Conservation (phyloP, 53 echinoderm and acorn worm species). For the Patiria pectinifera region DNA sequence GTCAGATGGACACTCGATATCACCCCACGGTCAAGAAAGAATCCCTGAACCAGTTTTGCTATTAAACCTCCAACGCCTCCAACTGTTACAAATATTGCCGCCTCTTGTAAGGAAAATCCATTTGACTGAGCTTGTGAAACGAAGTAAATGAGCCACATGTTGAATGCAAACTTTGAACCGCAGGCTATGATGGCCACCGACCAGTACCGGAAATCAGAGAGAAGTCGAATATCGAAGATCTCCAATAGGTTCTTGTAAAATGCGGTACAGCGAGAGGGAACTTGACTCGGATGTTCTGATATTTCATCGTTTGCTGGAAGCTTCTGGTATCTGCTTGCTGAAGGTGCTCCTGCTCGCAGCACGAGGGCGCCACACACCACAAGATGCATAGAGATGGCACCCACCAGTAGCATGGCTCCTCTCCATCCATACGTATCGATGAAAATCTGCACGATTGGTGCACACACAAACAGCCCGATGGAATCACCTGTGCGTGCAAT, state of each 20-base stretch:
- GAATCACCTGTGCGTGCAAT: constrained; percentile 4
- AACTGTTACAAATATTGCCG: constrained; percentile 21
- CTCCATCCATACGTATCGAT: constrained; percentile 30
- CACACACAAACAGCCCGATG: constrained; percentile 8
- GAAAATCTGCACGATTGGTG: constrained; percentile 14
- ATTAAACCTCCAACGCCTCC: constrained; percentile 8
- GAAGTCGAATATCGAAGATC: constrained; percentile 15
- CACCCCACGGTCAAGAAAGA: constrained; percentile 1
- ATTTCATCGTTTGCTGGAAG: background rate
- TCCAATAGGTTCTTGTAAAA: background rate
- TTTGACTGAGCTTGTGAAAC: constrained; percentile 40
- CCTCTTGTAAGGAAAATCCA: constrained; percentile 32
- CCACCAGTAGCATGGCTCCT: constrained; percentile 15
- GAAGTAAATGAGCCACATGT: constrained; percentile 30
- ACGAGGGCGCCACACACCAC: constrained; percentile 32
- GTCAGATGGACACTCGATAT: background rate
- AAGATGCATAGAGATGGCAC: constrained; percentile 2
- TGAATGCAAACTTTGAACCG: background rate
- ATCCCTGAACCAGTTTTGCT: constrained; percentile 3
- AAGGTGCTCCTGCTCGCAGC: background rate
- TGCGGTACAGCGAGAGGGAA: background rate
- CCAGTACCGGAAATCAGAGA: constrained; percentile 13
- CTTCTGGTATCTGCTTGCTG: background rate
- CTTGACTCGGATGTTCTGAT: background rate
- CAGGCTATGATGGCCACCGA: constrained; percentile 12